phyloP scores from a whole-genome alignment of 2,113 vertebrate genomes.

The Leuciscus idus region DNA sequence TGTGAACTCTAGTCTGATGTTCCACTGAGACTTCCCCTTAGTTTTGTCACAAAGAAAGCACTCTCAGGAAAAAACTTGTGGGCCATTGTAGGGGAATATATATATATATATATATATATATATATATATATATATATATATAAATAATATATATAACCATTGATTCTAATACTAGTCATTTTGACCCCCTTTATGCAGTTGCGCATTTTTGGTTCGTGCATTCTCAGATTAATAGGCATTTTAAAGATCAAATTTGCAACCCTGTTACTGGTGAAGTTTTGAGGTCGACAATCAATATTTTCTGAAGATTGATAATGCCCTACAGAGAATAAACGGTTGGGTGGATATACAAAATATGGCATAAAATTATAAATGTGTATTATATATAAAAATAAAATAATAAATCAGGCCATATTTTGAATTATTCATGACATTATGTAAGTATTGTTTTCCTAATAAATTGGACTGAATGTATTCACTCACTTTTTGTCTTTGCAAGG shows the following conservation, averaged over 20 bases:
- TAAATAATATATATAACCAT: no score
- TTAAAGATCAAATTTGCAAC: no score
- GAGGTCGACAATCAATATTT: no score
- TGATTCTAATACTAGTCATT: no score
- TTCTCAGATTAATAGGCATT: no score
- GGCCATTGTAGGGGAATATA: slow-evolving; percentile 2
- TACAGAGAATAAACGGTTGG: no score
- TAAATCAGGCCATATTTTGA: not conserved
- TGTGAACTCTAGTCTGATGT: slow-evolving; percentile 35
- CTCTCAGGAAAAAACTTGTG: slow-evolving; percentile 18
- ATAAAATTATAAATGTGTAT: not conserved
- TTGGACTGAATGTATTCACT: slow-evolving; percentile 11
- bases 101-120: no score
- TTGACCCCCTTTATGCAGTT: no score
- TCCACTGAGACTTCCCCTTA: slow-evolving; percentile 2
- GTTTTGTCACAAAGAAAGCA: slow-evolving; percentile 47
- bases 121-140: no score
- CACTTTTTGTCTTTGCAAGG: slow-evolving; percentile 44
- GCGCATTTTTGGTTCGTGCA: no score
- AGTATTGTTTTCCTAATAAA: not conserved
- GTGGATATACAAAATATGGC: not conserved
- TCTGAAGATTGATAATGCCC: no score
- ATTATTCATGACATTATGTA: not conserved
- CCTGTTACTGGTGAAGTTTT: no score
- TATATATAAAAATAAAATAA: not conserved